These are phyloP conservation scores for Orthonyx spaldingii DNA, from an alignment of 2,113 vertebrate genomes.

Conservation along the genomic window DNA sequence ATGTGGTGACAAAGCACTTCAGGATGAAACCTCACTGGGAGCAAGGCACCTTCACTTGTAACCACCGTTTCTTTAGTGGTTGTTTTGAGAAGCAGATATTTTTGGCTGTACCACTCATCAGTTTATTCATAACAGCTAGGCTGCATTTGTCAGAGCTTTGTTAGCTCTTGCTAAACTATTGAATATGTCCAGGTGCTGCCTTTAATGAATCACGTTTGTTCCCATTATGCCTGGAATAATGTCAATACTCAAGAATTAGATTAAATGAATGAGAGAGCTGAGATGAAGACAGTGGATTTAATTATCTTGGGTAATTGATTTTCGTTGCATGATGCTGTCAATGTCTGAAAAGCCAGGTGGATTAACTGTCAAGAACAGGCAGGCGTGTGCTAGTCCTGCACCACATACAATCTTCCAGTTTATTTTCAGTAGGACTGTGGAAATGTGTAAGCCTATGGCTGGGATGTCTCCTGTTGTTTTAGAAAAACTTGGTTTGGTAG, in stretches of 20 bases:
- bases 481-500: neutral
- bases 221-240: neutral
- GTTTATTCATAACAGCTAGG: neutral
- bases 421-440: neutral
- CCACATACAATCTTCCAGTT: neutral
- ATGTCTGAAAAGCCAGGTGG: neutral
- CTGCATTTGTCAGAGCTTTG: neutral
- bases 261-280: conserved; percentile 1
- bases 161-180: neutral
- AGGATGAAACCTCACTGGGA: neutral
- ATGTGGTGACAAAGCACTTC: neutral
- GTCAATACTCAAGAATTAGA: neutral
- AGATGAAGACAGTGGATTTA: neutral
- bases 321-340: neutral
- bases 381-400: neutral
- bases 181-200: neutral
- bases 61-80: neutral
- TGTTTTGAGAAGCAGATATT: neutral
- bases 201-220: conserved; percentile 1
- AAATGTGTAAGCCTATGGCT: neutral
- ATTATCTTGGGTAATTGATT: neutral
- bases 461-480: neutral
- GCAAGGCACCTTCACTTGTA: neutral
- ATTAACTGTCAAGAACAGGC: neutral
- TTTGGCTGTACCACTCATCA: neutral